phyloP scores from a whole-genome alignment of 30 jellyfish, hydroid and myxozoan genomes.

The Clytia hemisphaerica region DNA sequence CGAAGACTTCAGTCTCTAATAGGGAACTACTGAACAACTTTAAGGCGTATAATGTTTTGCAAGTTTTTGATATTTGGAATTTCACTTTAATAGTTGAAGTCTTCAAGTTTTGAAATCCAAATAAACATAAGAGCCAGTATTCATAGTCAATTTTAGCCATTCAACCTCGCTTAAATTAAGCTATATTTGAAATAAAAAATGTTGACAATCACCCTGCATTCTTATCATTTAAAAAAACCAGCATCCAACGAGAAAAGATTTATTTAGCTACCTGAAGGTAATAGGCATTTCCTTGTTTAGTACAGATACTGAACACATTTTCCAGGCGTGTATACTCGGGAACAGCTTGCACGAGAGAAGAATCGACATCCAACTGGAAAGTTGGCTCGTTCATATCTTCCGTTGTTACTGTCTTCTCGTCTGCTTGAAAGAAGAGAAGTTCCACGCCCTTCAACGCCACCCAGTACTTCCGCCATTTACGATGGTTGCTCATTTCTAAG shows the following conservation, averaged over 20 bases:
- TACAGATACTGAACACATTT: conserved; percentile 80
- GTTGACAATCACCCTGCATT: too few relatives aligned
- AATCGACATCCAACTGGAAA: conserved; percentile 63
- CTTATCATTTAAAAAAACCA: too few relatives aligned
- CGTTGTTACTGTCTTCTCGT: conserved; percentile 80
- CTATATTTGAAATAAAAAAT: too few relatives aligned
- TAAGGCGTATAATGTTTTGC: too few relatives aligned
- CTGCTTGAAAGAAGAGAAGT: conserved; percentile 63
- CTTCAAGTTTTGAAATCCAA: too few relatives aligned
- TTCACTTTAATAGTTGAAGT: too few relatives aligned
- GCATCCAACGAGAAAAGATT: neutral
- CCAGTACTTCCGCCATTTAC: conserved; percentile 94
- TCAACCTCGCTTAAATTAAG: too few relatives aligned
- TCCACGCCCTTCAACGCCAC: conserved; percentile 90
- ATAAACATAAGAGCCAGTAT: too few relatives aligned
- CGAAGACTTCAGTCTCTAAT: too few relatives aligned
- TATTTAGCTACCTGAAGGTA: conserved; percentile 63
- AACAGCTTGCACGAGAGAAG: conserved; percentile 81
- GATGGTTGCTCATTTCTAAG: conserved; percentile 54
- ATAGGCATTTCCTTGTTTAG: conserved; percentile 81
- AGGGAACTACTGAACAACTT: too few relatives aligned
- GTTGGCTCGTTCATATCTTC: conserved; percentile 88
- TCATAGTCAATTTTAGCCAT: too few relatives aligned
- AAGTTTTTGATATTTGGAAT: too few relatives aligned
- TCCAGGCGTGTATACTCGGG: conserved; percentile 88